A percentile compares a stretch with the other conserved stretches of the same genome.
phyloP scores from a whole-genome alignment of 2,797 vertebrate species.

The Pangasius krempfi region DNA sequence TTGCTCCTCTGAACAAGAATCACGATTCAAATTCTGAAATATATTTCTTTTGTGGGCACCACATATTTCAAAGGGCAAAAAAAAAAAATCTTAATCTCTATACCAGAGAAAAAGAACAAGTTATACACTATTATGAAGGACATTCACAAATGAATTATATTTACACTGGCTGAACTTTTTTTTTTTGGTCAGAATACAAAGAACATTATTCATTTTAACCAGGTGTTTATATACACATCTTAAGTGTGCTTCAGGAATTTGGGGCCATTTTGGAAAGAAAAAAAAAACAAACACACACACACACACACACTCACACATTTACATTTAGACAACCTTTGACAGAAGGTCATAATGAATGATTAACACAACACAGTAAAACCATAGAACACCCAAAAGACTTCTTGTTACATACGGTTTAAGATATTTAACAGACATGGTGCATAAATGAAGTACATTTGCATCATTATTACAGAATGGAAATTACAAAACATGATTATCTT shows the following conservation, averaged over 20 bases:
- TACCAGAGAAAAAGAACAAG: not conserved
- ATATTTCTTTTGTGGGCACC: not conserved
- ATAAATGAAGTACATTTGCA: conserved; percentile 11
- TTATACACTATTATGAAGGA: not conserved
- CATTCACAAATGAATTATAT: not conserved
- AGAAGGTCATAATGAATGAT: not conserved
- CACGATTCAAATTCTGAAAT: not conserved
- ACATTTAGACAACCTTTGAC: not conserved
- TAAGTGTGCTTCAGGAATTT: conserved; percentile 3
- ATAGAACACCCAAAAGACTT: not conserved
- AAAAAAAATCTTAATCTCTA: not conserved
- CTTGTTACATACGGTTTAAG: not conserved
- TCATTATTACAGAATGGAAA: not conserved
- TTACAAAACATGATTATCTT: not conserved
- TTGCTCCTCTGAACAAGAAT: not conserved
- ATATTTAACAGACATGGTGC: not conserved
- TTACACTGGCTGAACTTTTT: not conserved
- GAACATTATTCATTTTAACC: conserved; percentile 11
- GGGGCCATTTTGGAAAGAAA: not conserved
- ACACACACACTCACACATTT: no score
- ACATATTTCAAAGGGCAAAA: not conserved
- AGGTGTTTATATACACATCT: conserved; percentile 5
- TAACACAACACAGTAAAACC: not conserved
- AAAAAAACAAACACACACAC: no score
- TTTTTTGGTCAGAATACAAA: not conserved